Conservation (phyloP, 2,797 vertebrate species). For the Thalassophryne amazonica region DNA sequence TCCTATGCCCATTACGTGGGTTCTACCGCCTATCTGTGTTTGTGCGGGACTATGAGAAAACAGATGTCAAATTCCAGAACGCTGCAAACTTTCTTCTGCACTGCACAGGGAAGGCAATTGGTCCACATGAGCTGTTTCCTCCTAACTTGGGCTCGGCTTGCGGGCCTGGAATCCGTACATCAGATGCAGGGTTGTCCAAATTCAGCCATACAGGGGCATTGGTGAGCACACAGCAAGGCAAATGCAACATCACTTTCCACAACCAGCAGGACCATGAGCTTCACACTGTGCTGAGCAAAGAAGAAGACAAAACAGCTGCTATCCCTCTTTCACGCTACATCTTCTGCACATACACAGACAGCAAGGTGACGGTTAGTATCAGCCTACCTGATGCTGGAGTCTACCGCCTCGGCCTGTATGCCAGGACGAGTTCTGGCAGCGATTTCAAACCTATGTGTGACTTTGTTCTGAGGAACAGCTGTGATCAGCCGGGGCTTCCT, state of each 20-base stretch:
- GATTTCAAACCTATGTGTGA: constrained; percentile 79
- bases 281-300: constrained; percentile 58
- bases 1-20: constrained; percentile 73
- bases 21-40: constrained; percentile 80
- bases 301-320: constrained; percentile 14
- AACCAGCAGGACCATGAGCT: constrained; percentile 52
- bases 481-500: constrained; percentile 53
- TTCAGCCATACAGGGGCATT: constrained; percentile 75
- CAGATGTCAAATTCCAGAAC: constrained; percentile 71
- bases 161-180: constrained; percentile 74
- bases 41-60: constrained; percentile 71
- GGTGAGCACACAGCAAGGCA: constrained; percentile 76
- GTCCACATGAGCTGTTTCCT: constrained; percentile 74
- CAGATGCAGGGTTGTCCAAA: constrained; percentile 66
- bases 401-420: constrained; percentile 79
- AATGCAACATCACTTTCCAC: constrained; percentile 83
- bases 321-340: constrained; percentile 71
- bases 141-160: constrained; percentile 69
- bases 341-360: constrained; percentile 77
- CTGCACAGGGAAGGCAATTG: constrained; percentile 60
- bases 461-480: constrained; percentile 75
- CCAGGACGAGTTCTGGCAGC: constrained; percentile 38
- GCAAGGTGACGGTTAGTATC: constrained; percentile 77
- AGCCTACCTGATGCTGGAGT: constrained; percentile 64
- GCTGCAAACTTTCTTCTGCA: constrained; percentile 76